A percentile compares a stretch with the other conserved stretches of the same genome.
phyloP scores from a whole-genome alignment of 2,888 invertebrate species.

The Caenorhabditis uteleia region DNA sequence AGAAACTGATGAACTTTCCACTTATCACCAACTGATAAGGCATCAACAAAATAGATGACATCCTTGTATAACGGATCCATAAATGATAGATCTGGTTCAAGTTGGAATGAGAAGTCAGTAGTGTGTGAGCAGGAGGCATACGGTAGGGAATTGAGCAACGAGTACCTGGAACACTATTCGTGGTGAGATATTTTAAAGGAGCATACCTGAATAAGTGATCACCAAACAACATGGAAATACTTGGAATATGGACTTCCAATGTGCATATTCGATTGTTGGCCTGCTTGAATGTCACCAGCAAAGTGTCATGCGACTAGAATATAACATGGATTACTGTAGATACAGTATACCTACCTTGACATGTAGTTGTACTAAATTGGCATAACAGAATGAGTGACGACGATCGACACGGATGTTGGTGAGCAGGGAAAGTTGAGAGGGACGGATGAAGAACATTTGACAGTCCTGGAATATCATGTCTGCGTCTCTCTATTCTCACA shows the following conservation, averaged over 20 bases:
- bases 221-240: constrained; percentile 47
- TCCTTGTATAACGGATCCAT: constrained; percentile 51
- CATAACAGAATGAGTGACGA: constrained; percentile 51
- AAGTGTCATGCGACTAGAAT: constrained; percentile 36
- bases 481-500: too few relatives aligned
- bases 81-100: constrained; percentile 51
- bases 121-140: constrained; percentile 60
- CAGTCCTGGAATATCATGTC: constrained; percentile 57
- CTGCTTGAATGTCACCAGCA: constrained; percentile 42
- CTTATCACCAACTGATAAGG: constrained; percentile 44
- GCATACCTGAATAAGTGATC: constrained; percentile 48
- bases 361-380: constrained; percentile 57
- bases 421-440: constrained; percentile 51
- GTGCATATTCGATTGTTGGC: constrained; percentile 59
- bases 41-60: constrained; percentile 61
- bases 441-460: constrained; percentile 57
- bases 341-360: constrained; percentile 22
- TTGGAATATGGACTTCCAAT: constrained; percentile 61
- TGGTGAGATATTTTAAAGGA: not conserved
- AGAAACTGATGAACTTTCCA: constrained; percentile 58
- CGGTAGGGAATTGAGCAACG: constrained; percentile 52
- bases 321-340: not conserved
- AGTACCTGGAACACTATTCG: constrained; percentile 47
- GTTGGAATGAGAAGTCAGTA: constrained; percentile 24
- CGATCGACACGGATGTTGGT: constrained; percentile 39